These are phyloP conservation scores for Goniozus legneri DNA, from an alignment of 1,140 invertebrate genomes.

Conservation along the genomic window DNA sequence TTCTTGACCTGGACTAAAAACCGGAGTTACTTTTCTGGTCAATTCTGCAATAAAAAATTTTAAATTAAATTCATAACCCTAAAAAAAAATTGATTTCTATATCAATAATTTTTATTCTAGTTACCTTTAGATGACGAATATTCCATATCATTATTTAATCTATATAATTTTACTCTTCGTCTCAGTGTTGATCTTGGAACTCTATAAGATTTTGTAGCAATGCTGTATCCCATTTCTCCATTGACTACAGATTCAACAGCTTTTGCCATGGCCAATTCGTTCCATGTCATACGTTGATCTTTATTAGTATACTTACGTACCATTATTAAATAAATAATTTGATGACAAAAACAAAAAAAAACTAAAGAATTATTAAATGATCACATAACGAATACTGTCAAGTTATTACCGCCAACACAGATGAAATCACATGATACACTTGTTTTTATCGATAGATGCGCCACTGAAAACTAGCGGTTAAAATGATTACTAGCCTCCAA, in stretches of 20 bases:
- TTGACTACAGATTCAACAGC: slow-evolving; percentile 20
- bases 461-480: no score
- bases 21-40: background rate
- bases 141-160: background rate
- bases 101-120: background rate
- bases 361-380: no score
- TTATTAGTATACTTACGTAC: slow-evolving; percentile 19
- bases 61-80: background rate
- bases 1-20: background rate
- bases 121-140: background rate
- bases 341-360: no score
- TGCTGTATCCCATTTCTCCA: slow-evolving; percentile 23
- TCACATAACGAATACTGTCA: no score
- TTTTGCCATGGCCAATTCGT: slow-evolving; percentile 17
- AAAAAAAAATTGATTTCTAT: background rate
- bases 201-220: slow-evolving; percentile 17
- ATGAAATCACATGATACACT: no score
- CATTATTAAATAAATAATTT: slow-evolving; percentile 9
- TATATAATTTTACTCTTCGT: slow-evolving; percentile 21
- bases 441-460: no score
- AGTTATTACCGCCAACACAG: no score
- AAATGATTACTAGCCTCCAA: no score
- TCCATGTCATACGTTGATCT: slow-evolving; percentile 16
- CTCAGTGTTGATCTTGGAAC: slow-evolving; percentile 29
- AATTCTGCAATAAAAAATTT: background rate